phyloP scores from a whole-genome alignment of 2,113 vertebrate species.

The Silurus meridionalis region DNA sequence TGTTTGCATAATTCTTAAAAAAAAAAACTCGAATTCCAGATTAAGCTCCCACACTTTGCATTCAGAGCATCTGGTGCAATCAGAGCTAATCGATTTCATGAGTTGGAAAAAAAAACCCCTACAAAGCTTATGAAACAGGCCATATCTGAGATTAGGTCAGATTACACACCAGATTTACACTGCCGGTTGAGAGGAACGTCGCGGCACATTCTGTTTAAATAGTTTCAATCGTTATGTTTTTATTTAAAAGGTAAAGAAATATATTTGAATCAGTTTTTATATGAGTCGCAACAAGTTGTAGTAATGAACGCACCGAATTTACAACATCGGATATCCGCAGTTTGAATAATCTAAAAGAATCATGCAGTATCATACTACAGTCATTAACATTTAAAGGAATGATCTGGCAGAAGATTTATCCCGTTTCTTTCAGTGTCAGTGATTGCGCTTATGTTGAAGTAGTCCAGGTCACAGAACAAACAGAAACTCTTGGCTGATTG shows the following conservation, averaged over 20 bases:
- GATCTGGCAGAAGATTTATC: background rate
- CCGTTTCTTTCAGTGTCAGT: background rate
- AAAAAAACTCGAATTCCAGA: constrained; percentile 34
- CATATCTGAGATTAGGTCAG: constrained; percentile 62
- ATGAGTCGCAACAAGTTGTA: background rate
- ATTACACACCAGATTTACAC: constrained; percentile 59
- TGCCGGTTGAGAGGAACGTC: constrained; percentile 55
- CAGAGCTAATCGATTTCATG: constrained; percentile 63
- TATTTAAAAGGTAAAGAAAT: background rate
- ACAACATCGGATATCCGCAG: background rate
- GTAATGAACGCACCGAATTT: no score
- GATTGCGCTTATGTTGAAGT: background rate
- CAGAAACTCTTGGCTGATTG: background rate
- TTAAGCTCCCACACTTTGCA: constrained; percentile 32
- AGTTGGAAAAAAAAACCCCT: background rate
- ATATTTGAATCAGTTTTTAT: background rate
- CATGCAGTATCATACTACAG: background rate
- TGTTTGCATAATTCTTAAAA: constrained; percentile 40
- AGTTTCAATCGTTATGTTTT: background rate
- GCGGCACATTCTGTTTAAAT: background rate
- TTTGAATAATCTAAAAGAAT: background rate
- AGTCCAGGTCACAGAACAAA: background rate
- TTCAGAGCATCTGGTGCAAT: constrained; percentile 52
- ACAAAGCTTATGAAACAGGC: constrained; percentile 60
- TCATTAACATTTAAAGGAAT: no score